These are phyloP conservation scores for Dunckerocampus dactyliophorus DNA, from an alignment of 2,113 vertebrate species.

Conservation along the genomic window DNA sequence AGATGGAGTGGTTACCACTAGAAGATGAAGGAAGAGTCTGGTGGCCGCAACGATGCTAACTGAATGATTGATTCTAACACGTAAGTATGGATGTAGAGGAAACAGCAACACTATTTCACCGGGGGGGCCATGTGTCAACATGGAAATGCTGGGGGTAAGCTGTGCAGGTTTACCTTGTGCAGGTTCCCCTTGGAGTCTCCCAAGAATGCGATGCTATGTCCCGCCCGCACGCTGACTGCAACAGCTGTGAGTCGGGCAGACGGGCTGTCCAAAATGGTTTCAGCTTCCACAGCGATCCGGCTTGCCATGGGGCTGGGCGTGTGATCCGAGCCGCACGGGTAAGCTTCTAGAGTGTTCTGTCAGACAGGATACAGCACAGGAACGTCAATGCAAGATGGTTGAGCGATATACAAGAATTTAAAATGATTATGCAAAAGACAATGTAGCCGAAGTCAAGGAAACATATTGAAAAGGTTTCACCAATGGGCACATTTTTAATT, in stretches of 20 bases:
- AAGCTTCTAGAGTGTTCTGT: conserved; percentile 90
- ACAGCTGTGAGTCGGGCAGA: conserved; percentile 87
- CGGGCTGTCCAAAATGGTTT: conserved; percentile 81
- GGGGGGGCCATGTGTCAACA: background rate
- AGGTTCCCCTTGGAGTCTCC: conserved; percentile 89
- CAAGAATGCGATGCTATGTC: conserved; percentile 88
- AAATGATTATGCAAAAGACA: too few relatives aligned
- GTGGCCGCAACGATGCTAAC: too few relatives aligned
- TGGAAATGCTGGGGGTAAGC: background rate
- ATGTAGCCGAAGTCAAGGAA: too few relatives aligned
- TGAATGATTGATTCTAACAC: too few relatives aligned
- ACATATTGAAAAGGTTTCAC: too few relatives aligned
- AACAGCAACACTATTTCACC: too few relatives aligned
- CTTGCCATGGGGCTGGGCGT: conserved; percentile 98
- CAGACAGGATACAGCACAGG: background rate
- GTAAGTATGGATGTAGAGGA: too few relatives aligned
- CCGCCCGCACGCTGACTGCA: conserved; percentile 80
- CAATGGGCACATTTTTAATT: too few relatives aligned
- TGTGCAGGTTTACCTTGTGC: conserved; percentile 79
- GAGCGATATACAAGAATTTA: too few relatives aligned
- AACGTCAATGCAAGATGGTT: background rate
- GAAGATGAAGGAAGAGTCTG: too few relatives aligned
- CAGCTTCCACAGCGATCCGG: conserved; percentile 76
- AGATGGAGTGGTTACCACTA: too few relatives aligned
- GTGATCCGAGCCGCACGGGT: conserved; percentile 96